Conservation (phyloP, 2,113 vertebrate genomes). For the Thermophis baileyi region DNA sequence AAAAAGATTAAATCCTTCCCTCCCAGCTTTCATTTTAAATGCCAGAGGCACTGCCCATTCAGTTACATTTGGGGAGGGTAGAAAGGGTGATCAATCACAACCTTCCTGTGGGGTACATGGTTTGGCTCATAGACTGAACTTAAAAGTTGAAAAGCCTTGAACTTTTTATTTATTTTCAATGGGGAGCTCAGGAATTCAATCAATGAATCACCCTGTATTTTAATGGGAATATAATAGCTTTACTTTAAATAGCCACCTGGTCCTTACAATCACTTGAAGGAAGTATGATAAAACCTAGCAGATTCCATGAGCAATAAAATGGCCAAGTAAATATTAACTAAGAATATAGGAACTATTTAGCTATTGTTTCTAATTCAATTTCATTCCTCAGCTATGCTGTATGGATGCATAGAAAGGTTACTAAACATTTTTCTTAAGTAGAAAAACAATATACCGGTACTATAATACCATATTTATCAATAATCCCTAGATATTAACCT, state of each 20-base stretch:
- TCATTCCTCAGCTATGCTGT: neutral
- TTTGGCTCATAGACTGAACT: neutral
- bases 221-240: conserved; percentile 27
- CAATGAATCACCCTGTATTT: neutral
- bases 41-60: neutral
- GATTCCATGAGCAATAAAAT: neutral
- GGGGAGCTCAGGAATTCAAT: neutral
- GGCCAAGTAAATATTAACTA: neutral
- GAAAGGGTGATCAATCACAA: neutral
- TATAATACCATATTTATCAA: neutral
- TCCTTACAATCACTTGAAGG: conserved; percentile 21
- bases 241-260: conserved; percentile 25
- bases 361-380: neutral
- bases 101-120: neutral
- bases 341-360: neutral
- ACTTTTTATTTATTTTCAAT: neutral
- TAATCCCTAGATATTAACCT: neutral
- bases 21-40: neutral
- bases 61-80: neutral
- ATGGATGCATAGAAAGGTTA: neutral
- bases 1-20: neutral
- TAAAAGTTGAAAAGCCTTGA: neutral
- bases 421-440: neutral
- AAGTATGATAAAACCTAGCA: conserved; percentile 6
- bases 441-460: neutral